phyloP scores from a whole-genome alignment of 2,888 invertebrate species.

The Cephus pulcher region DNA sequence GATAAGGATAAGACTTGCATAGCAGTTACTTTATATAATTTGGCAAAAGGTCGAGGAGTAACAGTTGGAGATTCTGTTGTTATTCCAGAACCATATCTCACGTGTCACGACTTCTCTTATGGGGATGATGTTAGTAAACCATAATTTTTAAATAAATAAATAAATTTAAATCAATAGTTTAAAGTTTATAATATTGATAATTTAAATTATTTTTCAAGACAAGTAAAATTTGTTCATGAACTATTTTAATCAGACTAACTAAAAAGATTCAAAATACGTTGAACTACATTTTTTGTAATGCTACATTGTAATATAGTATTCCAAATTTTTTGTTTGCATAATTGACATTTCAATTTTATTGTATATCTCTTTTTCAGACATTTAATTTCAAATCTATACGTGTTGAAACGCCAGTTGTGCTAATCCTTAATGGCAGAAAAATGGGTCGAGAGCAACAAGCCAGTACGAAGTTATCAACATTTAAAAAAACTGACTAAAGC shows the following conservation, averaged over 20 bases:
- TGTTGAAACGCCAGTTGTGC: constrained; percentile 80
- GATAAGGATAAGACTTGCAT: constrained; percentile 79
- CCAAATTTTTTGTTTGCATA: constrained; percentile 19
- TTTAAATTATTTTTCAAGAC: background rate
- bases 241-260: background rate
- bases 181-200: background rate
- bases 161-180: background rate
- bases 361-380: constrained; percentile 69
- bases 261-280: constrained; percentile 13
- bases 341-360: background rate
- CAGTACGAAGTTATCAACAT: constrained; percentile 74
- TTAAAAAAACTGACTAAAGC: constrained; percentile 71
- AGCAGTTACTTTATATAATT: constrained; percentile 86
- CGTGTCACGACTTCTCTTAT: constrained; percentile 71
- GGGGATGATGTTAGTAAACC: constrained; percentile 68
- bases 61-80: constrained; percentile 88
- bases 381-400: constrained; percentile 81
- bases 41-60: constrained; percentile 83
- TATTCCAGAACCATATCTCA: constrained; percentile 80
- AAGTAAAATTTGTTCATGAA: background rate
- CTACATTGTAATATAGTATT: background rate
- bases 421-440: constrained; percentile 83
- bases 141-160: constrained; percentile 5
- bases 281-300: constrained; percentile 19
- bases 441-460: constrained; percentile 76